phyloP scores from a whole-genome alignment of 2,888 invertebrate genomes.

The Melolontha melolontha region DNA sequence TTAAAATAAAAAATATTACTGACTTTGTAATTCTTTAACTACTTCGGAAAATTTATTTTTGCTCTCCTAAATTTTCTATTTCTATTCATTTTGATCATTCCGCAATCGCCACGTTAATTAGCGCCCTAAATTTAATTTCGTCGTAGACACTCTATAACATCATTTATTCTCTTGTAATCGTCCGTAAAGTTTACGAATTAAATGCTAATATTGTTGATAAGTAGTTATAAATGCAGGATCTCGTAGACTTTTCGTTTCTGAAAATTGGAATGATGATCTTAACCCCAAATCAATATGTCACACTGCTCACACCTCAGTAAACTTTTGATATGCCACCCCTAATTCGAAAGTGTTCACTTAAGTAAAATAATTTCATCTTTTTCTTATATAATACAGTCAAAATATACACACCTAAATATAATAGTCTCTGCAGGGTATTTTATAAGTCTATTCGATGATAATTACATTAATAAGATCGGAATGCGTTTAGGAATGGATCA shows the following conservation, averaged over 20 bases:
- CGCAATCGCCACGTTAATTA: too few relatives aligned
- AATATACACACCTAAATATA: not conserved
- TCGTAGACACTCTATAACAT: too few relatives aligned
- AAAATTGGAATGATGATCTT: not conserved
- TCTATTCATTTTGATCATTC: too few relatives aligned
- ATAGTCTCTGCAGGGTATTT: conserved; percentile 17
- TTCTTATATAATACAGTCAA: not conserved
- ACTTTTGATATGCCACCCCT: conserved; percentile 30
- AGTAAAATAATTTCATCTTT: not conserved
- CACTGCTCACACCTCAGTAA: conserved; percentile 22
- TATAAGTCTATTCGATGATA: conserved; percentile 8
- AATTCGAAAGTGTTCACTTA: not conserved
- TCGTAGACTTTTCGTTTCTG: not conserved
- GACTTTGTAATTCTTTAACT: too few relatives aligned
- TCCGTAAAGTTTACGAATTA: too few relatives aligned
- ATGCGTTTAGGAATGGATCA: not conserved
- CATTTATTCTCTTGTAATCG: too few relatives aligned
- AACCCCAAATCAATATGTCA: conserved; percentile 26
- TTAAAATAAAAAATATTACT: too few relatives aligned
- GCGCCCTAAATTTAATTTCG: too few relatives aligned
- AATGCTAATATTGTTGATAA: too few relatives aligned
- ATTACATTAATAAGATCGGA: conserved; percentile 20
- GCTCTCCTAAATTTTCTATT: too few relatives aligned
- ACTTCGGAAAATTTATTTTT: too few relatives aligned
- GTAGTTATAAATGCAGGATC: not conserved